Evolutionary conservation across 2,888 invertebrate genomes (phyloP).

Genomic region (Psylliodes chrysocephalus): DNA sequence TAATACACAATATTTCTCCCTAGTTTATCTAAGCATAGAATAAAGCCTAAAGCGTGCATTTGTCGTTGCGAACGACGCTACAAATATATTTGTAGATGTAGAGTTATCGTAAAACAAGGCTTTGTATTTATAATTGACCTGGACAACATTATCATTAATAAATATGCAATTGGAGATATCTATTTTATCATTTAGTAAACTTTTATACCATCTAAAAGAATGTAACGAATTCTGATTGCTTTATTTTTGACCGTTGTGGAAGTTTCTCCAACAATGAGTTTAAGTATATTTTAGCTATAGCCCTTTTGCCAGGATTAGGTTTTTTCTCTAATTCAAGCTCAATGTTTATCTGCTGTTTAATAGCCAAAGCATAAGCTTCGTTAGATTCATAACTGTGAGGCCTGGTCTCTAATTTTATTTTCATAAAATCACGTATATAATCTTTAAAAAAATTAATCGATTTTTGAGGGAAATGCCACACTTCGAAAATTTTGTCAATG

Average conservation of each 20-base stretch:
- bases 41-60: too few species aligned
- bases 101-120: constrained; percentile 37
- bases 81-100: constrained; percentile 37
- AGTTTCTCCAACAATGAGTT: constrained; percentile 45
- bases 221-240: constrained; percentile 26
- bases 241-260: constrained; percentile 32
- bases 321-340: too few species aligned
- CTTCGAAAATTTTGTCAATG: too few species aligned
- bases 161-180: too few species aligned
- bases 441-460: constrained; percentile 14
- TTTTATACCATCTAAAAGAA: constrained; percentile 32
- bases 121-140: constrained; percentile 35
- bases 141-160: constrained; percentile 37
- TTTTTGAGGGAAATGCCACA: too few species aligned
- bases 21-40: too few species aligned
- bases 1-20: too few species aligned
- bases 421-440: too few species aligned
- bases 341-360: too few species aligned
- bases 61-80: too few species aligned
- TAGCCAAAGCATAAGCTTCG: constrained; percentile 24
- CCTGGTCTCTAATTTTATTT: constrained; percentile 31
- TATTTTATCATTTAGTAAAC: too few species aligned
- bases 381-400: constrained; percentile 32
- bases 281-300: constrained; percentile 45
- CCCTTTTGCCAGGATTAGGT: too few species aligned